These are phyloP conservation scores for Gallinago stenura DNA, from an alignment of 2,797 vertebrate species.

Conservation along the genomic window DNA sequence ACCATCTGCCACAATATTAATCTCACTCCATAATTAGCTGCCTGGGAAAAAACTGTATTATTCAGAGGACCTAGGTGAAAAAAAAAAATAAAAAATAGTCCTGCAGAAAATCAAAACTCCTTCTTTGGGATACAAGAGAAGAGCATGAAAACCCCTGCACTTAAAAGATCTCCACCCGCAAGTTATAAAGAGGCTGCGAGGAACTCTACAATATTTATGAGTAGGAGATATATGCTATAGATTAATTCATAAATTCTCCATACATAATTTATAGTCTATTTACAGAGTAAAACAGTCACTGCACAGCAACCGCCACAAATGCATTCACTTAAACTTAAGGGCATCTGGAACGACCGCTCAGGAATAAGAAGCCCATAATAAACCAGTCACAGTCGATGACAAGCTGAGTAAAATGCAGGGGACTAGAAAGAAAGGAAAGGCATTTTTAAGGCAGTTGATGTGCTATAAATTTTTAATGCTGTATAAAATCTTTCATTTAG, in stretches of 20 bases:
- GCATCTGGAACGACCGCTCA: background rate
- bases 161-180: slow-evolving; percentile 12
- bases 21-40: slow-evolving; percentile 76
- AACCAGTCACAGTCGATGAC: background rate
- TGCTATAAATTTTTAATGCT: slow-evolving; percentile 41
- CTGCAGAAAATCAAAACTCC: slow-evolving; percentile 18
- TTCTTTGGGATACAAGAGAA: slow-evolving; percentile 7
- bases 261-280: slow-evolving; percentile 69
- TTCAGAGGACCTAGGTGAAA: slow-evolving; percentile 21
- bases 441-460: slow-evolving; percentile 15
- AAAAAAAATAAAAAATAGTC: slow-evolving; percentile 19
- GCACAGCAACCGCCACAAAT: slow-evolving; percentile 17
- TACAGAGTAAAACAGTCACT: slow-evolving; percentile 57
- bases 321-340: slow-evolving; percentile 36
- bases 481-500: slow-evolving; percentile 39
- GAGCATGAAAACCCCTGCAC: background rate
- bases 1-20: slow-evolving; percentile 67
- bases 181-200: slow-evolving; percentile 2
- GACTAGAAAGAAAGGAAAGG: background rate
- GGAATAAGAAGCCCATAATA: background rate
- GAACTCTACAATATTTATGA: slow-evolving; percentile 65
- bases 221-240: slow-evolving; percentile 46
- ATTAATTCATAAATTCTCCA: slow-evolving; percentile 69
- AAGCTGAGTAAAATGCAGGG: background rate
- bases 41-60: slow-evolving; percentile 56